These are phyloP conservation scores for Elgonia sp. DNA, from an alignment of 2,888 invertebrate genomes.

Conservation along the genomic window DNA sequence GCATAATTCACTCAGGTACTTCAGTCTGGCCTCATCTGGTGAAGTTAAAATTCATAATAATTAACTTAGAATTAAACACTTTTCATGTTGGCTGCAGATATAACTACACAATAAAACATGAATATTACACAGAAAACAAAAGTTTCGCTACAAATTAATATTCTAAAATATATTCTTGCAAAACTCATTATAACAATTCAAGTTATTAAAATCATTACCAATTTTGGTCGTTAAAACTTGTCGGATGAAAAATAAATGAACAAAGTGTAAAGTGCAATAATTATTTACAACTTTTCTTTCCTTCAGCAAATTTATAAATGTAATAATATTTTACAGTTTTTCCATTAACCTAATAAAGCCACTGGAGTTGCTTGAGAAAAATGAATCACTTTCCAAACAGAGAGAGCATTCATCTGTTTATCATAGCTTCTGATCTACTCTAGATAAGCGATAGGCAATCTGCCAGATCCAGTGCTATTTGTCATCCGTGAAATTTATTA, in stretches of 20 bases:
- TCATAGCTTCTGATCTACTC: conserved; percentile 52
- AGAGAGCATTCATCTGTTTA: conserved; percentile 36
- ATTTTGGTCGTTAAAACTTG: no score
- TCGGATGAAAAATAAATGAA: no score
- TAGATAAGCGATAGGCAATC: conserved; percentile 48
- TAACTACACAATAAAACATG: neutral
- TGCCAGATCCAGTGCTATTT: conserved; percentile 48
- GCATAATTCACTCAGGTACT: conserved; percentile 41
- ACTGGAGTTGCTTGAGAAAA: neutral
- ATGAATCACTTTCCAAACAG: conserved; percentile 30
- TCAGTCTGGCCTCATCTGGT: conserved; percentile 31
- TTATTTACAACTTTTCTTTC: no score
- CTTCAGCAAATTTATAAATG: neutral
- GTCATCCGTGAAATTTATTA: conserved; percentile 52
- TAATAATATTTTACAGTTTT: conserved; percentile 2
- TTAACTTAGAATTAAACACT: conserved; percentile 23
- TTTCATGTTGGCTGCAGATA: neutral
- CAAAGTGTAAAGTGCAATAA: no score
- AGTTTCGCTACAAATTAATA: neutral
- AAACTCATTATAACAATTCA: neutral
- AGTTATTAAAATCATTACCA: neutral
- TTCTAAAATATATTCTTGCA: neutral
- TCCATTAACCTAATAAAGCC: neutral
- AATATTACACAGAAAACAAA: neutral
- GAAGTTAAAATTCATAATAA: conserved; percentile 33